Evolutionary conservation across 2,888 invertebrate species (phyloP).

Genomic region (Torymus texanus): DNA sequence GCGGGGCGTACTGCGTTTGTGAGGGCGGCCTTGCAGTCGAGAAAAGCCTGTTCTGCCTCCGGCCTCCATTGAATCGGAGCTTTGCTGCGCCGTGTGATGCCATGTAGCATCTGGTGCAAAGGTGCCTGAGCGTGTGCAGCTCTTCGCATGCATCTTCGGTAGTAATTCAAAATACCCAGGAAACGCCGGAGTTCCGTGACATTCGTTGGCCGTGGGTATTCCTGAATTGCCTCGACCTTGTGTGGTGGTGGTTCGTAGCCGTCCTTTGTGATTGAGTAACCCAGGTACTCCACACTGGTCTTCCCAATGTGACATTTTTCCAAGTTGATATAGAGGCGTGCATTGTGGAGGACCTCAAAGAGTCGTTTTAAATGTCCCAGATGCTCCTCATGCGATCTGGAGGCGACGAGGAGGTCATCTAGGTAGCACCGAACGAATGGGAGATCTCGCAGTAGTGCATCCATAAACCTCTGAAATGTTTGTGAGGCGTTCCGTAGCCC

Average conservation of each 20-base stretch:
- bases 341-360: too few species aligned
- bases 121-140: neutral
- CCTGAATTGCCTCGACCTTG: neutral
- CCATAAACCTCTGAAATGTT: too few species aligned
- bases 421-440: too few species aligned
- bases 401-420: too few species aligned
- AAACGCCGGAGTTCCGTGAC: neutral
- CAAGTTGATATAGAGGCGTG: neutral
- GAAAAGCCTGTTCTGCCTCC: neutral
- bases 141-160: neutral
- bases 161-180: neutral
- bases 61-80: neutral
- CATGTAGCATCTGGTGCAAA: neutral
- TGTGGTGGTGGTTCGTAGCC: neutral
- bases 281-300: neutral
- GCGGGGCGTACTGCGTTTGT: neutral
- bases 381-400: too few species aligned
- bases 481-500: too few species aligned
- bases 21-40: too few species aligned
- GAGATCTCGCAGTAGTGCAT: too few species aligned
- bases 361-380: too few species aligned
- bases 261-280: neutral
- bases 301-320: neutral
- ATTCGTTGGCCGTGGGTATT: neutral
- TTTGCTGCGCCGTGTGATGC: neutral